Evolutionary conservation across 2,113 vertebrate genomes (phyloP).

Genomic region (Menura novaehollandiae): DNA sequence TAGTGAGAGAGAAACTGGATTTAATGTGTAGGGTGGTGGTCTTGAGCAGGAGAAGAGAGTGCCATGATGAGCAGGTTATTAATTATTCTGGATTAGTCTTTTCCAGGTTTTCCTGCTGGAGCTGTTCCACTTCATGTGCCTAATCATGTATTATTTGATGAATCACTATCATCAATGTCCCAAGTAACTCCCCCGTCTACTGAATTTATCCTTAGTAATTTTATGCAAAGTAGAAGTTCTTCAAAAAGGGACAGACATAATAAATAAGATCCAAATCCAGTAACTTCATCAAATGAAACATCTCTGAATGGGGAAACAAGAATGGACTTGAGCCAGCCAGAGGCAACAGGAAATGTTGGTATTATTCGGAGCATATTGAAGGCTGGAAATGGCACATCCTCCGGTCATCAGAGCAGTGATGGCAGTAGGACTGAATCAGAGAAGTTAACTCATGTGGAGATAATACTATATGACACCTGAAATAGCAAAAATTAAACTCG

Average conservation of each 20-base stretch:
- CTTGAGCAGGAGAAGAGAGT: background rate
- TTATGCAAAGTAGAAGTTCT: background rate
- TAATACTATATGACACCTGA: background rate
- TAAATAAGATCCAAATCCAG: background rate
- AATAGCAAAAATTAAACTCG: background rate
- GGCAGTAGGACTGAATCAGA: background rate
- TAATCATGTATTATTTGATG: background rate
- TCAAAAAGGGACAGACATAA: background rate
- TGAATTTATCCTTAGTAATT: background rate
- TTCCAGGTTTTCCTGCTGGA: background rate
- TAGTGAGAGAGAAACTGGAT: background rate
- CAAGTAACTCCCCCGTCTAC: background rate
- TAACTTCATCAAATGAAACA: background rate
- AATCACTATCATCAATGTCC: background rate
- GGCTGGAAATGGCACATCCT: background rate
- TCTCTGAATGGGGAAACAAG: background rate
- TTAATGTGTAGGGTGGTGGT: background rate
- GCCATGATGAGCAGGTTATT: background rate
- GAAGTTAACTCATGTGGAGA: background rate
- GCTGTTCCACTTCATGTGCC: background rate
- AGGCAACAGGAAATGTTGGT: rapidly evolving
- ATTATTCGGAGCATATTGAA: background rate
- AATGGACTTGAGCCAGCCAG: background rate
- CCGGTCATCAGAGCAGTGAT: background rate
- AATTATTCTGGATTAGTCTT: background rate